These are phyloP conservation scores for Chymomyza caudatula DNA, from an alignment of 2,888 invertebrate species.

Conservation along the genomic window DNA sequence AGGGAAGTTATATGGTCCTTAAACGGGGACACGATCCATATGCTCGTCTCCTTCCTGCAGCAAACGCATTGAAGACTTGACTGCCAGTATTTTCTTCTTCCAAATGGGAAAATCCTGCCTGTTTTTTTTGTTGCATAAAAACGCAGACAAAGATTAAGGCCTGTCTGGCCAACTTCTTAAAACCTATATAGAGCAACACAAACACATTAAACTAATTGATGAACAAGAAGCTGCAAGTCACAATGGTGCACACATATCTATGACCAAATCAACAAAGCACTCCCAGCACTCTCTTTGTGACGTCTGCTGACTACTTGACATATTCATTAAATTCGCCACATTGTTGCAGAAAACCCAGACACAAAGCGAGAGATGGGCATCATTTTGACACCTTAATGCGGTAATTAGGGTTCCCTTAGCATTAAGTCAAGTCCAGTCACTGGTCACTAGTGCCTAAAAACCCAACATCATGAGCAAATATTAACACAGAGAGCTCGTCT, in stretches of 20 bases:
- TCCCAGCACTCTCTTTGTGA: neutral
- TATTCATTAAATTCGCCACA: slow-evolving; percentile 71
- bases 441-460: slow-evolving; percentile 44
- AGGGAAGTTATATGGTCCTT: no score
- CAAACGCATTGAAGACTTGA: no score
- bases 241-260: neutral
- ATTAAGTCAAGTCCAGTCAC: slow-evolving; percentile 34
- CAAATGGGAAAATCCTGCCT: no score
- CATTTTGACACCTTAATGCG: slow-evolving; percentile 76
- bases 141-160: neutral
- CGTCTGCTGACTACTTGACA: slow-evolving; percentile 63
- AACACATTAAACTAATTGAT: neutral
- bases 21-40: no score
- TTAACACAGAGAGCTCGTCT: slow-evolving; percentile 60
- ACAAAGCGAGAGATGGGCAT: slow-evolving; percentile 61
- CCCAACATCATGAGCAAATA: slow-evolving; percentile 69
- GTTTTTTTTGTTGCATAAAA: neutral
- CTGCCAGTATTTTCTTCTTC: neutral
- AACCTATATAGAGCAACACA: neutral
- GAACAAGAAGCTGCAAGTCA: neutral
- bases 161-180: neutral
- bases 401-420: slow-evolving; percentile 73
- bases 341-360: slow-evolving; percentile 45
- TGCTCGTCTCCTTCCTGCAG: no score
- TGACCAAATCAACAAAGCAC: neutral